These are phyloP conservation scores for Pachyrhynchus sulphureomaculatus DNA, from an alignment of 1,140 invertebrate genomes.

Conservation along the genomic window DNA sequence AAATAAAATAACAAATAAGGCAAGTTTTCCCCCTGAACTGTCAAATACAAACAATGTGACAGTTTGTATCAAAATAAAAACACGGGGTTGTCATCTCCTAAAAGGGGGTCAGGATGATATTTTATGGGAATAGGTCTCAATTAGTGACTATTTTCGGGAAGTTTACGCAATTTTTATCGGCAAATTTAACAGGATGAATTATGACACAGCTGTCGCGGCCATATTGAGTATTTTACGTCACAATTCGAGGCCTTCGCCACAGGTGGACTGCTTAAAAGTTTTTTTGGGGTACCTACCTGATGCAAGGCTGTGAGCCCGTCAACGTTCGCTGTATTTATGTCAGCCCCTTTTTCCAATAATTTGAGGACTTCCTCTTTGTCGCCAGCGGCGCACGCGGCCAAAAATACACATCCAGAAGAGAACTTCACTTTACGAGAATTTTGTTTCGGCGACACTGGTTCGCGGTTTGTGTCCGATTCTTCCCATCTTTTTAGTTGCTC, in stretches of 20 bases:
- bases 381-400: slow-evolving; percentile 93
- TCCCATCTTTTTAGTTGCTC: slow-evolving; percentile 96
- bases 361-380: slow-evolving; percentile 94
- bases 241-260: slow-evolving; percentile 37
- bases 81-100: background rate
- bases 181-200: background rate
- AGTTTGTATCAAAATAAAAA: no score
- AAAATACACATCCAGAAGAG: slow-evolving; percentile 92
- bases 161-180: slow-evolving; percentile 8
- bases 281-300: slow-evolving; percentile 70
- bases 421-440: slow-evolving; percentile 84
- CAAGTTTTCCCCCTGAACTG: no score
- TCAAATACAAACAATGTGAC: background rate
- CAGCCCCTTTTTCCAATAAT: slow-evolving; percentile 85
- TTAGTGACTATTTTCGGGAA: background rate
- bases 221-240: slow-evolving; percentile 48
- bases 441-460: slow-evolving; percentile 68
- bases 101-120: background rate
- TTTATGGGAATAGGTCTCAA: background rate
- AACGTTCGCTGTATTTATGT: slow-evolving; percentile 96
- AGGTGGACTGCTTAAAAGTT: slow-evolving; percentile 36
- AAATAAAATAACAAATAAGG: no score
- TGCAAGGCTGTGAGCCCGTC: slow-evolving; percentile 97
- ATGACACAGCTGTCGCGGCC: slow-evolving; percentile 45
- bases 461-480: slow-evolving; percentile 92